These are phyloP conservation scores for Drosophila parthenogenetica DNA, from an alignment of 2,888 invertebrate genomes.

Conservation along the genomic window DNA sequence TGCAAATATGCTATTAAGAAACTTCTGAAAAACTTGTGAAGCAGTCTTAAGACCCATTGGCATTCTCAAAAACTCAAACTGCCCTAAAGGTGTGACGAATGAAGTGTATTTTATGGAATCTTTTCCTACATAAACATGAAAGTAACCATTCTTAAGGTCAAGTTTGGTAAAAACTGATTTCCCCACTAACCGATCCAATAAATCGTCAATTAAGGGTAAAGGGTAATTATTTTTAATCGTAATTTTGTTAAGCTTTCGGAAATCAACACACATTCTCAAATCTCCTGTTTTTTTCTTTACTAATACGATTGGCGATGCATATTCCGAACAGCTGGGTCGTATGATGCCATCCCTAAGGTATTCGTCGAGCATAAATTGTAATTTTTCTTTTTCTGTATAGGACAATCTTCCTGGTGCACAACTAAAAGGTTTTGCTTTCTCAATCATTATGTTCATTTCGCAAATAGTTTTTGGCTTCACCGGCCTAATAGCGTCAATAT, in stretches of 20 bases:
- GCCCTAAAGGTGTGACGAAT: background rate
- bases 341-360: background rate
- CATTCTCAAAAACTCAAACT: background rate
- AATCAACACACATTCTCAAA: too few species aligned
- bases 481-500: background rate
- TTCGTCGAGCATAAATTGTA: background rate
- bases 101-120: too few species aligned
- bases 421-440: conserved; percentile 4
- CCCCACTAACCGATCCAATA: too few species aligned
- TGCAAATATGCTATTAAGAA: background rate
- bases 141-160: background rate
- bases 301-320: background rate
- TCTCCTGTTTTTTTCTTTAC: background rate
- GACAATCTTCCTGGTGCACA: background rate
- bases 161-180: background rate
- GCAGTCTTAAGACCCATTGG: background rate
- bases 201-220: too few species aligned
- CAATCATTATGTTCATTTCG: background rate
- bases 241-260: too few species aligned
- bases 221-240: too few species aligned
- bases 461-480: background rate
- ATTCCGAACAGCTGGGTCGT: background rate
- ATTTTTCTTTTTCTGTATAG: background rate
- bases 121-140: too few species aligned
- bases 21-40: background rate